Base-by-base conservation (phyloP, 2,888 invertebrate species). In the Ceriagrion tenellum region DNA sequence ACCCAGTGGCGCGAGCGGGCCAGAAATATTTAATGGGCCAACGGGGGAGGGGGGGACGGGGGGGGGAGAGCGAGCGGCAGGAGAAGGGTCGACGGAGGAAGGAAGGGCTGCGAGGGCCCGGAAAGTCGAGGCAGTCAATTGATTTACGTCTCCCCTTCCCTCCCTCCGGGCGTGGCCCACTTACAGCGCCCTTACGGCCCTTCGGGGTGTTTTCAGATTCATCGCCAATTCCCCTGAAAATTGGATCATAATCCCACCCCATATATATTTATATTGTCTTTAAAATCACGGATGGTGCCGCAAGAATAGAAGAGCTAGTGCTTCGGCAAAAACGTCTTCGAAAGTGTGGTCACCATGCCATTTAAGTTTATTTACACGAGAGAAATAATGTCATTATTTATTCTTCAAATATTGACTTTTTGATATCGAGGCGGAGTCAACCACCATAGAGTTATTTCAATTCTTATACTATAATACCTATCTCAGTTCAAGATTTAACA, bases 1-100 rank as follows among this genome's bases (percentile, higher is more conserved):
- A 13, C 81, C 81, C 35, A 81, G 81, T 81, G 81, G 81, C 30
- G 81, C 69, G 47, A 47, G 12, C 69, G 81, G 81, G 81, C 35
- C 35, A 81, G 81, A 81, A 81, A 81, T 81, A 81, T 81, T 81
- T 81, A 35, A 81, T 35, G 81, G 81, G 35, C 81, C 35, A 30
- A 26, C 16, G 69, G 23, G 26, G 26, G 10, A 23, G n/a, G 12
- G 35, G 26, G 81, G 4, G 81, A 35, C 8, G 69, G 69, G 1
- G 47, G n/a, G n/a, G n/a, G n/a, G 20, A 20, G 56, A 20, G 56
- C n/a, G n/a, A n/a, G n/a, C 26, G 20, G 69, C 18, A 69, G 69
- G 20, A 20, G 23, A 63, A 23, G 2, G 30, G 26, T 13, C 13
- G 81, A 81, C 10, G 69, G 69, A 13, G 47, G 47, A 47, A 59